phyloP scores from a whole-genome alignment of 2,888 invertebrate genomes.

The Bombylius major region DNA sequence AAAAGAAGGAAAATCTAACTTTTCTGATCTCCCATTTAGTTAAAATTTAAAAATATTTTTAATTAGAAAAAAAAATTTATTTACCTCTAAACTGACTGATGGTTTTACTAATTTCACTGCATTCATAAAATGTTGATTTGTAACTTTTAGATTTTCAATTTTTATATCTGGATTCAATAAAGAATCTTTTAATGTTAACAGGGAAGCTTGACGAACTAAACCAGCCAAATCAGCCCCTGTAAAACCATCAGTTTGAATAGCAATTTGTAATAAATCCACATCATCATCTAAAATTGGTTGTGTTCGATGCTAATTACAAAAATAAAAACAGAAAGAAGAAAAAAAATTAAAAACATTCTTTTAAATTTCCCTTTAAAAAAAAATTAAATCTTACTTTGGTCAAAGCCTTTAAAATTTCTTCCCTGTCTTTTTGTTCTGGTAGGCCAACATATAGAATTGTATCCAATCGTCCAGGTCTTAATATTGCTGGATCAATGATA shows the following conservation, averaged over 20 bases:
- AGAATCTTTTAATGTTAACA: constrained; percentile 64
- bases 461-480: constrained; percentile 79
- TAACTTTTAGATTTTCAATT: constrained; percentile 46
- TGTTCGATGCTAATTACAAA: constrained; percentile 52
- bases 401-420: constrained; percentile 76
- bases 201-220: constrained; percentile 75
- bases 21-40: too few relatives aligned
- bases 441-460: constrained; percentile 83
- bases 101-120: constrained; percentile 73
- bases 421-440: constrained; percentile 64
- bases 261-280: constrained; percentile 61
- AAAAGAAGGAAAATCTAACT: too few relatives aligned
- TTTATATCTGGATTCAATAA: constrained; percentile 43
- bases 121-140: constrained; percentile 56
- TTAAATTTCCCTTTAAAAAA: constrained; percentile 1
- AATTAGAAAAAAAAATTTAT: not conserved
- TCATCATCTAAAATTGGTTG: constrained; percentile 62
- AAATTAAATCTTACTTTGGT: constrained; percentile 54
- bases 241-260: constrained; percentile 59
- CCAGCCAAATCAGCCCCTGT: constrained; percentile 92
- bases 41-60: too few relatives aligned
- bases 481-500: constrained; percentile 89
- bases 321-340: too few relatives aligned
- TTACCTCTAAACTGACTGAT: constrained; percentile 66
- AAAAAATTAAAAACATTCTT: constrained; percentile 15